Percentiles rank a stretch among this genome's conserved stretches.
phyloP scores from a whole-genome alignment of 2,888 invertebrate genomes.

The Mylabris sibirica region DNA sequence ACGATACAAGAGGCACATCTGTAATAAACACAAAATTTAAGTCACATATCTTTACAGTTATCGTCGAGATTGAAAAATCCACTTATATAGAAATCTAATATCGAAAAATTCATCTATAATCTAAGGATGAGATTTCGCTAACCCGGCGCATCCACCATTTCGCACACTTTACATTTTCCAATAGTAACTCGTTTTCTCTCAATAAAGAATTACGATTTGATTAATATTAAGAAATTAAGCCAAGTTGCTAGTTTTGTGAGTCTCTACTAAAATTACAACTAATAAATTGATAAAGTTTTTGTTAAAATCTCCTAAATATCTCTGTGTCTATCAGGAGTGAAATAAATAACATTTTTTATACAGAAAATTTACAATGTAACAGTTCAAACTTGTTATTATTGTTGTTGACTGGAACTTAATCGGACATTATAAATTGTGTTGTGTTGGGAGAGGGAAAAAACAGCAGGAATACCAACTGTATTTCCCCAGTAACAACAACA shows the following conservation, averaged over 20 bases:
- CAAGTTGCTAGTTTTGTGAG: no score
- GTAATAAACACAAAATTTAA: conserved; percentile 52
- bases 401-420: not conserved
- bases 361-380: not conserved
- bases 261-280: no score
- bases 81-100: no score
- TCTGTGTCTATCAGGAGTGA: not conserved
- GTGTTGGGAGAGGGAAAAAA: not conserved
- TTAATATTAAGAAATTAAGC: no score
- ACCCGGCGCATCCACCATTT: conserved; percentile 9
- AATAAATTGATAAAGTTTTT: no score
- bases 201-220: no score
- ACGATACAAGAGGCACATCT: conserved; percentile 84
- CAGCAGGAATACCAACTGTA: not conserved
- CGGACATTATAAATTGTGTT: conserved; percentile 11
- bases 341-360: not conserved
- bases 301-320: not conserved
- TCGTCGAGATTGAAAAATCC: not conserved
- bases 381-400: not conserved
- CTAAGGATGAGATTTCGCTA: no score
- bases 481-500: not conserved
- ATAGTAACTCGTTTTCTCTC: no score
- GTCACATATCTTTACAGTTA: not conserved
- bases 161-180: not conserved
- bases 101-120: not conserved